phyloP scores from a whole-genome alignment of 2,113 vertebrate species.

The Enhydra lutris region DNA sequence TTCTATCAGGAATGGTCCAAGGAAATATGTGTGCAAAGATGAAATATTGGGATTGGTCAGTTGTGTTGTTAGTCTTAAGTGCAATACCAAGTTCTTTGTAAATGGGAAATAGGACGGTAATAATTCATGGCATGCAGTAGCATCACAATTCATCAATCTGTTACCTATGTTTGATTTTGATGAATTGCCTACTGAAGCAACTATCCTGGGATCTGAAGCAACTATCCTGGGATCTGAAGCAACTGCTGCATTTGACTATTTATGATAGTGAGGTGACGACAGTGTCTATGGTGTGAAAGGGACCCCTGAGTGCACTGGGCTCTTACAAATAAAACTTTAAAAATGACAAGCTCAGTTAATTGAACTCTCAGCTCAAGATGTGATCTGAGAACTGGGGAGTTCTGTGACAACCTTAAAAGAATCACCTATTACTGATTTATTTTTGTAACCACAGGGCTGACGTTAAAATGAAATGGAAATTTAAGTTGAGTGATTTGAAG shows the following conservation, averaged over 20 bases:
- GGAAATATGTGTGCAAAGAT: background rate
- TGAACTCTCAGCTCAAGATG: background rate
- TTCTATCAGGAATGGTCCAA: background rate
- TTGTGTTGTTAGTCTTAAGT: background rate
- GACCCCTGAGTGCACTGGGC: background rate
- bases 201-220: background rate
- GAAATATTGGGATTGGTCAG: background rate
- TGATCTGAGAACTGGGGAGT: background rate
- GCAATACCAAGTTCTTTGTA: background rate
- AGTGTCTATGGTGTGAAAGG: background rate
- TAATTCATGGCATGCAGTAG: background rate
- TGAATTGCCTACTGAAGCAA: background rate
- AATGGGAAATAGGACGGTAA: background rate
- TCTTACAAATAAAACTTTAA: background rate
- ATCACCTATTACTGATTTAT: background rate
- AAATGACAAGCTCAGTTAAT: background rate
- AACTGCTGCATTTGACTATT: background rate
- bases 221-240: background rate
- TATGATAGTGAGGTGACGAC: background rate
- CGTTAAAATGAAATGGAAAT: constrained; percentile 4
- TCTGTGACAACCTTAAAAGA: background rate
- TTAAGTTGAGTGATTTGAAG: background rate
- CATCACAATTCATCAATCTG: background rate
- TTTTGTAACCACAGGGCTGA: background rate
- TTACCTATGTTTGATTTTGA: background rate